Conservation (phyloP, 1,140 invertebrate species). For the Drosophila quadrilineata region DNA sequence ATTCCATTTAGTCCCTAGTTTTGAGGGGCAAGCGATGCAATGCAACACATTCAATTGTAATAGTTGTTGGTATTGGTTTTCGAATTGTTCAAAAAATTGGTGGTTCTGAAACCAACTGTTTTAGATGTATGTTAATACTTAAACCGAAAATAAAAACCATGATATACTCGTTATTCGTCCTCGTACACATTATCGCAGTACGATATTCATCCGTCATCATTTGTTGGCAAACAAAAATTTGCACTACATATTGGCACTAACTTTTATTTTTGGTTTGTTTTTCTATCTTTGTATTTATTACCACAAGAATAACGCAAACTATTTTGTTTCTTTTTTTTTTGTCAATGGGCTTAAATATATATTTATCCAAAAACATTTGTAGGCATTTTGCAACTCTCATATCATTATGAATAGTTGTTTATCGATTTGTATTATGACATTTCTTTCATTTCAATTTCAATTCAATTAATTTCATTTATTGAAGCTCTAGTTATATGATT, state of each 20-base stretch:
- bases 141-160: constrained; percentile 52
- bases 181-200: no score
- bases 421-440: constrained; percentile 41
- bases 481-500: constrained; percentile 81
- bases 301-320: constrained; percentile 66
- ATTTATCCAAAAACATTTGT: constrained; percentile 75
- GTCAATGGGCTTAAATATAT: constrained; percentile 56
- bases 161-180: no score
- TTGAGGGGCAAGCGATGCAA: constrained; percentile 28
- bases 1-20: constrained; percentile 26
- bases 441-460: constrained; percentile 38
- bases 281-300: constrained; percentile 39
- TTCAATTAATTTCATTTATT: constrained; percentile 55
- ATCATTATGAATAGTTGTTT: constrained; percentile 25
- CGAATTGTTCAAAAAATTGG: constrained; percentile 73
- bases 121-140: constrained; percentile 40
- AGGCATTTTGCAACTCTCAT: constrained; percentile 38
- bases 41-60: constrained; percentile 19
- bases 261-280: constrained; percentile 45
- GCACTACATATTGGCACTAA: constrained; percentile 79
- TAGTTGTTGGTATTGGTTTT: no score
- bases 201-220: no score
- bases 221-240: constrained; percentile 64
- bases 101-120: constrained; percentile 75
- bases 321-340: constrained; percentile 6